Evolutionary conservation across 2,113 vertebrate species (phyloP).

Genomic region (Rhinopomastus cyanomelas): DNA sequence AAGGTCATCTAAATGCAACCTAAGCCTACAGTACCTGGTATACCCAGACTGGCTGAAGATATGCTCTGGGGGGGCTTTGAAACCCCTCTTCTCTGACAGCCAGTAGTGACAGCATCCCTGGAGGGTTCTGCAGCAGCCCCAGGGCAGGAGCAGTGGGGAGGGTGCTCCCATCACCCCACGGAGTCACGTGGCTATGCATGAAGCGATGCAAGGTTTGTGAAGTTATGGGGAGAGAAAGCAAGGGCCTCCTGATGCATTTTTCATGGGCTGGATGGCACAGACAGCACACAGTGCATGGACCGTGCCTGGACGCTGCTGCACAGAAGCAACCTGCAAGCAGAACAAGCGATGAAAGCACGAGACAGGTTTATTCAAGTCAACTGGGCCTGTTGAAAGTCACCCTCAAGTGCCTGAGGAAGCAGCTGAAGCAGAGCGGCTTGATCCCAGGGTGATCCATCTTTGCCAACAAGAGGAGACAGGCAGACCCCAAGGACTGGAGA

Average conservation of each 20-base stretch:
- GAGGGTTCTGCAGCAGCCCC: not conserved
- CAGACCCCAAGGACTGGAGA: not conserved
- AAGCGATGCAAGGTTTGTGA: conserved; percentile 63
- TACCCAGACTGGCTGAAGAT: no score
- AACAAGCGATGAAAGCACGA: not conserved
- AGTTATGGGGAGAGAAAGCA: not conserved
- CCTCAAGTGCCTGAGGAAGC: not conserved
- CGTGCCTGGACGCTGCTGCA: conserved; percentile 7
- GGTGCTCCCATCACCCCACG: not conserved
- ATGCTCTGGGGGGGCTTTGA: not conserved
- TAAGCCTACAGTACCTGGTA: no score
- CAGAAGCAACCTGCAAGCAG: not conserved
- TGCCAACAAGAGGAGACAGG: rapidly evolving
- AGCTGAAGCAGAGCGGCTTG: not conserved
- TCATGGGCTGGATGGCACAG: conserved; percentile 43
- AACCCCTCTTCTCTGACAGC: not conserved
- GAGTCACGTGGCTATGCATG: not conserved
- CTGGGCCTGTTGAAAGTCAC: conserved; percentile 20
- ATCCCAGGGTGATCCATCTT: not conserved
- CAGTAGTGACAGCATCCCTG: not conserved
- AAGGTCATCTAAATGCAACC: no score
- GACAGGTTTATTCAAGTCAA: conserved; percentile 27
- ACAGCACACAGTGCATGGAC: conserved; percentile 6
- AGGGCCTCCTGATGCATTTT: conserved; percentile 58
- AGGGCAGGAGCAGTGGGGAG: not conserved